phyloP scores from a whole-genome alignment of 2,797 vertebrate genomes.

The Manis javanica region DNA sequence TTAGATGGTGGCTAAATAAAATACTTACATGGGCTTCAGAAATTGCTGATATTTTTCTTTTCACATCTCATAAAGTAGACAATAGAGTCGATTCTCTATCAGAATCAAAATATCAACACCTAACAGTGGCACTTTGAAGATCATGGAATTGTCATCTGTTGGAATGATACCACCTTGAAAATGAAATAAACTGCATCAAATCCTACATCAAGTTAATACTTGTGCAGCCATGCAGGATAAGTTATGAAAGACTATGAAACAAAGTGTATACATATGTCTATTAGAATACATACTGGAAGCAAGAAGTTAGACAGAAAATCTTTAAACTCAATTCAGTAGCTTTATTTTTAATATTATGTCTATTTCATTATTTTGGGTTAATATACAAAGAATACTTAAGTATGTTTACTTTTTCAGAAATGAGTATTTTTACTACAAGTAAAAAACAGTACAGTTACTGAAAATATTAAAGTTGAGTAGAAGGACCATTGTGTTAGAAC shows the following conservation, averaged over 20 bases:
- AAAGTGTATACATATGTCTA: neutral
- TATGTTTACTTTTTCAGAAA: neutral
- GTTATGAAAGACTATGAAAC: neutral
- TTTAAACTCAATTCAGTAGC: neutral
- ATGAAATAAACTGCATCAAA: constrained; percentile 47
- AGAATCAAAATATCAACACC: constrained; percentile 51
- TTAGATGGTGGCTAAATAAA: constrained; percentile 56
- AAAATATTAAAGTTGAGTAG: neutral
- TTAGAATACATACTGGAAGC: neutral
- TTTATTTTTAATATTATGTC: neutral
- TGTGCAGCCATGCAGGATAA: neutral
- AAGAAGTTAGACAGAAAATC: neutral
- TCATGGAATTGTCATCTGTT: constrained; percentile 4
- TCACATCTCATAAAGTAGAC: constrained; percentile 10
- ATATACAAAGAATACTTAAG: neutral
- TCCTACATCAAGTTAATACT: neutral
- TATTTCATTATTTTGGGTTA: neutral
- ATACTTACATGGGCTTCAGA: constrained; percentile 19
- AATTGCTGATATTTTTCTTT: neutral
- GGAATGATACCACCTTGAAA: neutral
- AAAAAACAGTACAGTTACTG: neutral
- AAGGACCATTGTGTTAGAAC: neutral
- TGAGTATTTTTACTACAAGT: neutral
- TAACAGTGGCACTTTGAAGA: constrained; percentile 46
- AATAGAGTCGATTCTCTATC: neutral